Conservation (phyloP, 1,140 invertebrate species). For the Linepithema humile region DNA sequence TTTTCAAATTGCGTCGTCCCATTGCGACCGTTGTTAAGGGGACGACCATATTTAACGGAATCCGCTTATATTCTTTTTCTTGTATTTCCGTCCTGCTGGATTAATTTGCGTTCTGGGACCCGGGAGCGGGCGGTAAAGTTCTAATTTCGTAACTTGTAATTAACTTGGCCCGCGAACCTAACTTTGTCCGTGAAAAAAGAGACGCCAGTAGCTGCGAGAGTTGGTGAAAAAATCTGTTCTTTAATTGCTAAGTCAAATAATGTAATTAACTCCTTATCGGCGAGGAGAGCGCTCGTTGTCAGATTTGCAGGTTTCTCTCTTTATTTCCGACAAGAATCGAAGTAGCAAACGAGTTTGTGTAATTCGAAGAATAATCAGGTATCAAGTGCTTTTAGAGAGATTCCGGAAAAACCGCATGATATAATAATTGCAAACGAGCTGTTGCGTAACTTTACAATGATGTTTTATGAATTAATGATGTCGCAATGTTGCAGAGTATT, state of each 20-base stretch:
- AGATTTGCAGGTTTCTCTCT: neutral
- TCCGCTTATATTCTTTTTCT: constrained; percentile 33
- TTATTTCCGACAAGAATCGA: neutral
- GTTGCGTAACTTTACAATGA: constrained; percentile 7
- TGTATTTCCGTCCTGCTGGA: neutral
- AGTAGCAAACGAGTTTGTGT: neutral
- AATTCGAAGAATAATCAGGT: constrained; percentile 6
- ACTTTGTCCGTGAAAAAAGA: constrained; percentile 33
- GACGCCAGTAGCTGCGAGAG: neutral
- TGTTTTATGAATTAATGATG: neutral
- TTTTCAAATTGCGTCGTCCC: constrained; percentile 25
- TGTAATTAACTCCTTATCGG: constrained; percentile 35
- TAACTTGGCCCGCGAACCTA: constrained; percentile 34
- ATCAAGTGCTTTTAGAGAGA: neutral
- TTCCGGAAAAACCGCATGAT: neutral
- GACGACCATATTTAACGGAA: constrained; percentile 38
- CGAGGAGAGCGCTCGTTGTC: neutral
- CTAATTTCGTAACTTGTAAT: constrained; percentile 55
- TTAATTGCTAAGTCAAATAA: constrained; percentile 51
- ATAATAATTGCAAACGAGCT: neutral
- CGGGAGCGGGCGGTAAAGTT: constrained; percentile 28
- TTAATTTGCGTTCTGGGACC: constrained; percentile 33
- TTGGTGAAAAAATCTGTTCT: constrained; percentile 33
- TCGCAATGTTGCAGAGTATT: neutral
- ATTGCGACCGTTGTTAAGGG: constrained; percentile 1